Evolutionary conservation across 2,888 invertebrate species (phyloP), one percentile per base, ranked within the genome.

Genomic region (Dolichopus griseipennis): DNA sequence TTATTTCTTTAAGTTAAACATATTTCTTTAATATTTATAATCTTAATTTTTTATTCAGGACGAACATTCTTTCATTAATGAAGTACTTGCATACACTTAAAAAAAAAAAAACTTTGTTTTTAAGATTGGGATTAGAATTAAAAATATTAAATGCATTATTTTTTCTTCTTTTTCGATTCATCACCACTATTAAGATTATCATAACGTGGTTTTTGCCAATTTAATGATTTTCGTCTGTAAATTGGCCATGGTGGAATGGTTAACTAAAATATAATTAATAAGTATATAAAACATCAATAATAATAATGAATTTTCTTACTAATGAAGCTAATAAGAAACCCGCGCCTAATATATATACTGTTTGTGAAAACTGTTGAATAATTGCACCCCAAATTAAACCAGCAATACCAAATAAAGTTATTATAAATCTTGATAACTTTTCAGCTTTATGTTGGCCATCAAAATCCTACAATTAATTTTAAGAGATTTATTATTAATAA

Each of bases 231-330:
- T 71, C 88, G 87, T 71, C 95, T 86, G 77, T 94, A 97, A 87
- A 96, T 91, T 0, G 96, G 94, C 96, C 97, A 97, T n/a, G 96
- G 95, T 34, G 96, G 96, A 75, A 97, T 88, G 0, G 95, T 94
- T 64, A 95, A 80, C 89, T 89, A 74, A 6, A 78, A 76, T 7
- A 75, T 15, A 15, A 61, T 8, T 62, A n/a, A 10, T 27, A 22
- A 7, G 21, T 1, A 27, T 1, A 27, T 12, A 22, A 21, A 64
- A 64, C 2, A n/a, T 27, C 9, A 52, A 52, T 52, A 52, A 9
- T 1, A 37, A 37, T 10, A 52, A 27, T 27, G 2, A 27, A 4
- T 27, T 27, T 27, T 15, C 85, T 84, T 83, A 90, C 91, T 76
- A 96, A 82, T 62, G 92, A 88, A 64, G 96, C 94, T 71, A 97